Evolutionary conservation across 2,888 invertebrate species (phyloP).

Genomic region (Amblyjoppa proteus): DNA sequence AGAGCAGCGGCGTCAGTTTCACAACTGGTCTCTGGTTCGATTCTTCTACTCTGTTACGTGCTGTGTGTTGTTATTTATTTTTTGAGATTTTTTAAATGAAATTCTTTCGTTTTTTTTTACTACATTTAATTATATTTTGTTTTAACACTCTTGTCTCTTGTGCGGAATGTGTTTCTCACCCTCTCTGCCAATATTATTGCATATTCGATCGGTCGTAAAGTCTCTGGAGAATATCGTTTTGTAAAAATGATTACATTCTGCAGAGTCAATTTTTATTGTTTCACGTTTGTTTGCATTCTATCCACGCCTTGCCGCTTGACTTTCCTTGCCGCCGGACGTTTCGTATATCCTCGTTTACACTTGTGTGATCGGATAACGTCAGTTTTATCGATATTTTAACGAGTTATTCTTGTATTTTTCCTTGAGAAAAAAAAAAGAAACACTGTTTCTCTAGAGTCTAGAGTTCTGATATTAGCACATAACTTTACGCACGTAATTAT

Average conservation of each 20-base stretch:
- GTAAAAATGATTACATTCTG: not conserved
- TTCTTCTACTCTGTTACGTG: not conserved
- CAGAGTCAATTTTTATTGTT: not conserved
- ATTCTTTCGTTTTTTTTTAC: not conserved
- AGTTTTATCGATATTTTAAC: not conserved
- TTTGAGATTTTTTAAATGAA: too few relatives aligned
- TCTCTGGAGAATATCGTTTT: not conserved
- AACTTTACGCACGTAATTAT: not conserved
- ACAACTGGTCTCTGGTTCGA: constrained; percentile 10
- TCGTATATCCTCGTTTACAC: not conserved
- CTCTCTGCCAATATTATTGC: not conserved
- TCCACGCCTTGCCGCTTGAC: not conserved
- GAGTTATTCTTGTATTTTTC: not conserved
- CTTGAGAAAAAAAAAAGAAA: not conserved
- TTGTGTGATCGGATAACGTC: not conserved
- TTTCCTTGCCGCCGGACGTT: not conserved
- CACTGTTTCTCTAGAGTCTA: not conserved
- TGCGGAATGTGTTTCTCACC: not conserved
- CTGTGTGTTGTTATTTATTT: not conserved
- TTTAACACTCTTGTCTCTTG: not conserved
- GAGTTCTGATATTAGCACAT: not conserved
- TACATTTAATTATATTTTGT: not conserved
- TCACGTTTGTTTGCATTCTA: not conserved
- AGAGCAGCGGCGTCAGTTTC: not conserved
- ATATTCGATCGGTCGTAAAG: not conserved